Conservation (phyloP, 2,797 vertebrate species). For the Coregonus sp. region DNA sequence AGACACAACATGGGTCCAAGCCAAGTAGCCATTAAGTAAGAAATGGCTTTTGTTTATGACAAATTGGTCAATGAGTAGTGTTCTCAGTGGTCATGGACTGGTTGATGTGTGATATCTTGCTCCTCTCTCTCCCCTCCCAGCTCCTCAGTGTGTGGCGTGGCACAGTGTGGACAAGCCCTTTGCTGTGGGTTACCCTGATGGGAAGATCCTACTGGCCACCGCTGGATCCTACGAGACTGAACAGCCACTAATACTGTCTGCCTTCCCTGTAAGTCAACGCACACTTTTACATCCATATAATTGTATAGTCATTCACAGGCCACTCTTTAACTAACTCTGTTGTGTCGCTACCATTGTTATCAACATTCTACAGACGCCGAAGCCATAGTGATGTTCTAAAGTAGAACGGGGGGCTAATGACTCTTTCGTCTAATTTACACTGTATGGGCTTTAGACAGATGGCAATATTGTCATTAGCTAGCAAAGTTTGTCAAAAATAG, state of each 20-base stretch:
- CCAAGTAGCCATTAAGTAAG: no score
- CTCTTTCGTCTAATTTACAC: no score
- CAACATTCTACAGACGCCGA: no score
- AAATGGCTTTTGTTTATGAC: no score
- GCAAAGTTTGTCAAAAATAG: no score
- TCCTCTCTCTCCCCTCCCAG: conserved; percentile 43
- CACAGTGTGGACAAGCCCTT: conserved; percentile 78
- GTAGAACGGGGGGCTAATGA: no score
- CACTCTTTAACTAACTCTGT: neutral
- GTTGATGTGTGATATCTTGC: neutral
- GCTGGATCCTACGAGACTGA: conserved; percentile 68
- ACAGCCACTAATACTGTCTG: conserved; percentile 69
- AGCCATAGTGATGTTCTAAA: neutral
- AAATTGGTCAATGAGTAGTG: neutral
- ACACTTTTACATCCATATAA: neutral
- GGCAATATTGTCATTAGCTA: no score
- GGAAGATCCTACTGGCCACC: conserved; percentile 75
- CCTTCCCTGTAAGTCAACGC: conserved; percentile 73
- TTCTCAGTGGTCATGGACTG: neutral
- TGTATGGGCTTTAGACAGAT: no score
- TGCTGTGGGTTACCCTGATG: conserved; percentile 78
- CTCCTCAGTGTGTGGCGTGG: conserved; percentile 79
- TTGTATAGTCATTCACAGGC: neutral
- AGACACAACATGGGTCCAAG: no score
- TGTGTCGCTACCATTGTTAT: no score